phyloP scores from a whole-genome alignment of 1,140 invertebrate species.

The Lepeophtheirus salmonis region DNA sequence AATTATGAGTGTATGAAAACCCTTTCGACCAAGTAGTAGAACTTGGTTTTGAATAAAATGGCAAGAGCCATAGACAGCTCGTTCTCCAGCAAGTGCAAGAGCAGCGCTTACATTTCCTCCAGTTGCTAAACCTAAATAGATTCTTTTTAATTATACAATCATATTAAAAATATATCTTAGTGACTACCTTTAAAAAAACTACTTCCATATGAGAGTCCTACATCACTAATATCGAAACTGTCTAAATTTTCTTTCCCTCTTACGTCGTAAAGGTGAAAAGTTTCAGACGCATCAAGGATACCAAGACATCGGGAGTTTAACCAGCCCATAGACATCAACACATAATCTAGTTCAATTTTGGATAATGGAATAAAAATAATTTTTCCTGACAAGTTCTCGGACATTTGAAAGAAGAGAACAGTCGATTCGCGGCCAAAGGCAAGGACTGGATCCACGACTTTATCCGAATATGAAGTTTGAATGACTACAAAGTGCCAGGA shows the following conservation, averaged over 20 bases:
- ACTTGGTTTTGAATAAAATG: constrained; percentile 51
- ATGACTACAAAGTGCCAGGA: constrained; percentile 81
- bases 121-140: constrained; percentile 33
- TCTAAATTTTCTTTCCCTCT: constrained; percentile 64
- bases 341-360: constrained; percentile 44
- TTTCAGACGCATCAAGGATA: constrained; percentile 62
- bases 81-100: constrained; percentile 48
- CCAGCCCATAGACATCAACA: constrained; percentile 59
- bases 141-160: too few relatives aligned
- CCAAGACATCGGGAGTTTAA: constrained; percentile 65
- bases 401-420: constrained; percentile 53
- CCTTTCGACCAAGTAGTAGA: constrained; percentile 15
- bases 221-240: constrained; percentile 54
- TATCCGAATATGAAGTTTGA: constrained; percentile 42
- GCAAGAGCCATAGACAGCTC: constrained; percentile 75
- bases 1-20: constrained; percentile 47
- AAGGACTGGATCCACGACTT: constrained; percentile 59
- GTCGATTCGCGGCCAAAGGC: constrained; percentile 60
- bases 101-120: constrained; percentile 52
- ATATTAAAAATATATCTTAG: too few relatives aligned
- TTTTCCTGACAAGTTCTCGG: constrained; percentile 26
- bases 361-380: constrained; percentile 43
- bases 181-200: constrained; percentile 69
- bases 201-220: constrained; percentile 67
- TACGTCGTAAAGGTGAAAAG: constrained; percentile 69